Percentiles rank a stretch among this genome's conserved stretches.
Conservation (phyloP, 2,113 vertebrate species). For the Rhinoptilus africanus region DNA sequence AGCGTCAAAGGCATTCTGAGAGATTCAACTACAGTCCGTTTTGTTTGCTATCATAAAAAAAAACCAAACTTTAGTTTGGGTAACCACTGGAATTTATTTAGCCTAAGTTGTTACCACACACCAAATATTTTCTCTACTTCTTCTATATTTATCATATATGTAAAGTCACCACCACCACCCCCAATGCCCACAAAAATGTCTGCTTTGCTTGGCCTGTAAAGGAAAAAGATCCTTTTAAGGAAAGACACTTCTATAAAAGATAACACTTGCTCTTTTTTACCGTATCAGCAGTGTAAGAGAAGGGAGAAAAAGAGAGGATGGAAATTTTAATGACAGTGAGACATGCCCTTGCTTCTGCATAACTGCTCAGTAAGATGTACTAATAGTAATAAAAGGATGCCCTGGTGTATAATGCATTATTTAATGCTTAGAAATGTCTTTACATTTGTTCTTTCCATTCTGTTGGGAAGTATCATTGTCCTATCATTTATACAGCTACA, state of each 20-base stretch:
- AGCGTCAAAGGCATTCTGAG: background rate
- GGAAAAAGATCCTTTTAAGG: background rate
- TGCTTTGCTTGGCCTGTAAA: background rate
- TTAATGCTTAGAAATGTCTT: background rate
- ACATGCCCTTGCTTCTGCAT: background rate
- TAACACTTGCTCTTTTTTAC: background rate
- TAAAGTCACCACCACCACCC: background rate
- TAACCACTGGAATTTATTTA: slow-evolving; percentile 46
- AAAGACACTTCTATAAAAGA: background rate
- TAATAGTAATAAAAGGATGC: background rate
- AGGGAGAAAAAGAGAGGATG: background rate
- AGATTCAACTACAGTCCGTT: background rate
- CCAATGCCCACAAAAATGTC: slow-evolving; percentile 46
- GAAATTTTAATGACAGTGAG: background rate
- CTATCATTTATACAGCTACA: background rate
- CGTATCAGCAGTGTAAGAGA: background rate
- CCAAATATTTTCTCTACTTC: slow-evolving; percentile 11
- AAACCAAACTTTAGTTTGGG: background rate
- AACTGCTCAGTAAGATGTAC: background rate
- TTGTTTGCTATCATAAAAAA: background rate
- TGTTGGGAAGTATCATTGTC: background rate
- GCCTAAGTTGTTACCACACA: background rate
- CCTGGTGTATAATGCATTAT: background rate
- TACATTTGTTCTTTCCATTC: background rate
- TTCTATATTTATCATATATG: slow-evolving; percentile 54